phyloP scores from a whole-genome alignment of 2,797 vertebrate genomes.

The Loriculus beryllinus region DNA sequence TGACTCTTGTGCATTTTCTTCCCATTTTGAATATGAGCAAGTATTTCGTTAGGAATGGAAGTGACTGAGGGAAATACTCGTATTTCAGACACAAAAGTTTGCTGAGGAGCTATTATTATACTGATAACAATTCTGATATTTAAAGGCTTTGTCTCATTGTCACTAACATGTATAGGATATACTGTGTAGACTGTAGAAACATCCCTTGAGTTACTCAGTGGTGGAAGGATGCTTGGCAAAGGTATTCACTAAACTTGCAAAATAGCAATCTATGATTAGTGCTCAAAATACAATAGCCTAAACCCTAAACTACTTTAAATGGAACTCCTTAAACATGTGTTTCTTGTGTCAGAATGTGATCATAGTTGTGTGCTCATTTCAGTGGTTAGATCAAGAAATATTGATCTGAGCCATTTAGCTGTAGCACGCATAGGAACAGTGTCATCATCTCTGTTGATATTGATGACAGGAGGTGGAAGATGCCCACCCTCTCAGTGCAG shows the following conservation, averaged over 20 bases:
- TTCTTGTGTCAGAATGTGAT: background rate
- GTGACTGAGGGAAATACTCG: fast-evolving
- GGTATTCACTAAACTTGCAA: background rate
- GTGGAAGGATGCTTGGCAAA: background rate
- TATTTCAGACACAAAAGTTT: background rate
- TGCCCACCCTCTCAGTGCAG: background rate
- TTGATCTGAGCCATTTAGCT: background rate
- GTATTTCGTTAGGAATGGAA: background rate
- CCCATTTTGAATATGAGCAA: fast-evolving
- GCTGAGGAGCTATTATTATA: background rate
- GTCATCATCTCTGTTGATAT: fast-evolving
- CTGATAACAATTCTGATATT: background rate
- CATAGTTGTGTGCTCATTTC: background rate
- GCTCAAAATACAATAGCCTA: background rate
- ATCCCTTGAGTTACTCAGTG: background rate
- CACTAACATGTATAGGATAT: background rate
- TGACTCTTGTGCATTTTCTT: fast-evolving
- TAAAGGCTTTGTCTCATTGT: background rate
- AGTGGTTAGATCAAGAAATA: background rate
- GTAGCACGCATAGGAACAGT: background rate
- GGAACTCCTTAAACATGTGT: background rate
- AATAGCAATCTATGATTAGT: background rate
- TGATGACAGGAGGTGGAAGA: background rate
- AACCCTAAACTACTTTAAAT: background rate
- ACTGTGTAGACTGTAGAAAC: background rate